phyloP scores from a whole-genome alignment of 1,140 invertebrate genomes.

The Dryas iulia region DNA sequence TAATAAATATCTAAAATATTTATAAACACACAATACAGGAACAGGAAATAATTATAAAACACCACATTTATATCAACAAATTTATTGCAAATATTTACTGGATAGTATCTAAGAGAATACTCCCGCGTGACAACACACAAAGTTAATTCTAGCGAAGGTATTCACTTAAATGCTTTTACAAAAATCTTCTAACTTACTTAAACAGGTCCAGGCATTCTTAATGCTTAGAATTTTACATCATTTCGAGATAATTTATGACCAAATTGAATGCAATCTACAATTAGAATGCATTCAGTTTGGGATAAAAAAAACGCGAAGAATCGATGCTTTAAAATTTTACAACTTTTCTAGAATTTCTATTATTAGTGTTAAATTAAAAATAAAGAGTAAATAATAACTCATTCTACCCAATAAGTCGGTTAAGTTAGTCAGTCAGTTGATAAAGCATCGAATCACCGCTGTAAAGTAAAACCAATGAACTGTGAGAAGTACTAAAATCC shows the following conservation, averaged over 20 bases:
- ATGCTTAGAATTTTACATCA: conserved; percentile 55
- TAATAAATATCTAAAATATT: not conserved
- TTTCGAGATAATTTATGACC: conserved; percentile 37
- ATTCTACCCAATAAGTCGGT: not conserved
- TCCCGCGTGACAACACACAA: conserved; percentile 30
- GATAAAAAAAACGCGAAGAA: conserved; percentile 17
- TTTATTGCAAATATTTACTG: conserved; percentile 69
- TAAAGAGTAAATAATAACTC: not conserved
- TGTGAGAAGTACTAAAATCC: conserved; percentile 58
- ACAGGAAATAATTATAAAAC: conserved; percentile 25
- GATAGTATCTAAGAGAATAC: conserved; percentile 60
- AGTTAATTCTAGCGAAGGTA: conserved; percentile 40
- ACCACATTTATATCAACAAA: conserved; percentile 55
- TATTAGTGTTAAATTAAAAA: too few relatives aligned
- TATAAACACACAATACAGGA: not conserved
- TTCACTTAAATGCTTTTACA: conserved; percentile 53
- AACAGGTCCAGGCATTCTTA: conserved; percentile 63
- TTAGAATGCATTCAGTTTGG: conserved; percentile 55
- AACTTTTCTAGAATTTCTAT: too few relatives aligned
- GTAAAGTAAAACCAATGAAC: not conserved
- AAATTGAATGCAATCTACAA: conserved; percentile 56
- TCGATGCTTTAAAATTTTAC: conserved; percentile 32
- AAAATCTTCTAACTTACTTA: conserved; percentile 45
- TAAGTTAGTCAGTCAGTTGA: not conserved
- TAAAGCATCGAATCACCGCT: not conserved